phyloP scores from a whole-genome alignment of 1,140 invertebrate species.

The Drosophila subpulchrella region DNA sequence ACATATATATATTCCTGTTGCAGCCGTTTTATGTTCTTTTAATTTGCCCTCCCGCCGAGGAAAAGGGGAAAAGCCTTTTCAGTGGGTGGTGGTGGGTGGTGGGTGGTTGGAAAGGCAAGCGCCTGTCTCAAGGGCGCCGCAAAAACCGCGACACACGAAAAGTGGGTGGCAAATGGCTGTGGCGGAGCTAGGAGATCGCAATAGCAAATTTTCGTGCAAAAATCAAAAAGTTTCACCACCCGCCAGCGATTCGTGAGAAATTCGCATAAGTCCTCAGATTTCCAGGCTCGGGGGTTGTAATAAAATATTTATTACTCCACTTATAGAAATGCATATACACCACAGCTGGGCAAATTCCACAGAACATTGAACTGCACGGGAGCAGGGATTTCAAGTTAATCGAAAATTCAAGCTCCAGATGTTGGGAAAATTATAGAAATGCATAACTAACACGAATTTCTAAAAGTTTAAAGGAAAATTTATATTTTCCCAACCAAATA shows the following conservation, averaged over 20 bases:
- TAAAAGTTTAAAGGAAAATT: no score
- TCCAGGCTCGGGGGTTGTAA: slow-evolving; percentile 16
- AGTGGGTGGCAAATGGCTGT: slow-evolving; percentile 9
- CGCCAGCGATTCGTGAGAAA: slow-evolving; percentile 38
- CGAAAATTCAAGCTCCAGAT: slow-evolving; percentile 17
- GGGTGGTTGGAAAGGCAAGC: slow-evolving; percentile 2
- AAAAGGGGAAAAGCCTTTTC: neutral
- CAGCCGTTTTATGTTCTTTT: slow-evolving; percentile 53
- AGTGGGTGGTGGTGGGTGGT: neutral
- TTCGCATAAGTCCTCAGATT: slow-evolving; percentile 39
- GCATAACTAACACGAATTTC: neutral
- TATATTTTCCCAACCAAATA: no score
- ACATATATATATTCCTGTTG: slow-evolving; percentile 8
- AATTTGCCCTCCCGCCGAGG: slow-evolving; percentile 34
- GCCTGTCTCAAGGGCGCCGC: slow-evolving; percentile 48
- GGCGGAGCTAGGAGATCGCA: slow-evolving; percentile 30
- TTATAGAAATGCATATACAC: slow-evolving; percentile 25
- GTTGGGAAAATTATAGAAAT: neutral
- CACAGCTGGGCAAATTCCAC: slow-evolving; percentile 15
- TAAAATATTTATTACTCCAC: slow-evolving; percentile 46
- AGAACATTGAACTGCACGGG: slow-evolving; percentile 28
- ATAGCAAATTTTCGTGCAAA: slow-evolving; percentile 40
- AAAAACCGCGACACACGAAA: slow-evolving; percentile 44
- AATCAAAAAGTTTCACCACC: slow-evolving; percentile 24
- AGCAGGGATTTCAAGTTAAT: slow-evolving; percentile 9